Base-by-base conservation (phyloP, 2,113 vertebrate species). In the Ancistrus triradiatus region DNA sequence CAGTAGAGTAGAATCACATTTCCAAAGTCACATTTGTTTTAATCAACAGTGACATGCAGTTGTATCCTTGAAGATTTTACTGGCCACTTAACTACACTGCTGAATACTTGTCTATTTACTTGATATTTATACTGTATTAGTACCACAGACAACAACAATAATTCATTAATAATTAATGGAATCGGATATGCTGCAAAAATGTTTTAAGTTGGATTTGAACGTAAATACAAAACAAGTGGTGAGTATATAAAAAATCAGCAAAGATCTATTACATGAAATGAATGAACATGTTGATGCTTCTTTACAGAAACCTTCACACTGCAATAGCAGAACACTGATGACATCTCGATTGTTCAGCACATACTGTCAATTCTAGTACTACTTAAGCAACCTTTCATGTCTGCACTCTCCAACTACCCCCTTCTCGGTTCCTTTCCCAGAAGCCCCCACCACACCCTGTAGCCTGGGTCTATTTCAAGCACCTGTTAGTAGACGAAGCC, bases 381-480 rank as follows among this genome's bases (percentile, higher is more conserved):
- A 57, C 48, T 57, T 68, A 40, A 70, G 56, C 40, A 58, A 57
- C 14, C 31, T 21, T n/a, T 44, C 2, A 43, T 17, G 18, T 22
- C 31, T 53, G 37, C 27, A 35, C 59, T 44, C 13, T n/a, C 15
- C 9, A 46, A 51, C 17, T 31, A 43, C 53, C 25, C 19, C 14
- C 13, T 44, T 2, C 22, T 35, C 24, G 25, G 38, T 63, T 28
- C 46, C 43, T 27, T 44, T 57, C 24, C 38, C 15, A 47, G 47
- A 42, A 65, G 14, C 24, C 27, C 51, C 38, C 52, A 51, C 33
- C 28, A 52, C 50, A 18, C 48, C 37, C 38, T 56, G 8, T 24
- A 57, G 46, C 66, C 47, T 67, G 8, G 6, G 6, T 80, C 82
- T 87, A 86, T 88, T 88, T 87, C 75, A 69, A 84, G 86, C 78